phyloP scores from a whole-genome alignment of 2,888 invertebrate species.

The Agrochola litura region DNA sequence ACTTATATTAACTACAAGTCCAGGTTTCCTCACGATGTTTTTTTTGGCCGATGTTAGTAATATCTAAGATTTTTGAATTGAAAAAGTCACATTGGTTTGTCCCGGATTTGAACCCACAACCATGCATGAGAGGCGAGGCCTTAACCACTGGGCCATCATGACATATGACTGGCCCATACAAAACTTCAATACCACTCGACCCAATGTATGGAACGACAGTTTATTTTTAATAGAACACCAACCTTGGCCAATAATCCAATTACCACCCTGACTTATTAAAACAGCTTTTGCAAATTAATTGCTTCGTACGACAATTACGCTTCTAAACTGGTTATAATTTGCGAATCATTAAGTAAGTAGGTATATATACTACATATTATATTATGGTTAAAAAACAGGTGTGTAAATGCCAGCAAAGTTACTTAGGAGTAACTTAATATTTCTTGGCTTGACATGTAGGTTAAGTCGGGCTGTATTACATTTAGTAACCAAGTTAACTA shows the following conservation, averaged over 20 bases:
- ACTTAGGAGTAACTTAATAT: constrained; percentile 6
- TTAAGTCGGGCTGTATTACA: background rate
- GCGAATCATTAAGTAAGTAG: background rate
- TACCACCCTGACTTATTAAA: background rate
- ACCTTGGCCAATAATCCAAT: constrained; percentile 12
- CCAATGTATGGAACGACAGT: no score
- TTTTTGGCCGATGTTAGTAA: no score
- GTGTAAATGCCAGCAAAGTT: background rate
- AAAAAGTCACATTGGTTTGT: no score
- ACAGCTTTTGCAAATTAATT: constrained; percentile 3
- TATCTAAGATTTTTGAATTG: no score
- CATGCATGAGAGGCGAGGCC: no score
- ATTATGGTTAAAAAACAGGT: constrained; percentile 11
- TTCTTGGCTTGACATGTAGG: background rate
- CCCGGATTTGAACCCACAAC: no score
- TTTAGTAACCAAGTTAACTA: background rate
- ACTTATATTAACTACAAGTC: no score
- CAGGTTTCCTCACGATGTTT: no score
- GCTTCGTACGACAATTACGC: background rate
- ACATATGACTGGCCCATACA: no score
- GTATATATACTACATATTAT: background rate
- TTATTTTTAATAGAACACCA: background rate
- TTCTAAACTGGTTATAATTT: constrained; percentile 25
- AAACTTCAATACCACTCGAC: no score
- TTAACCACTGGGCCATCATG: no score